Conservation (phyloP, 2,797 vertebrate species). For the Oophaga sylvatica region DNA sequence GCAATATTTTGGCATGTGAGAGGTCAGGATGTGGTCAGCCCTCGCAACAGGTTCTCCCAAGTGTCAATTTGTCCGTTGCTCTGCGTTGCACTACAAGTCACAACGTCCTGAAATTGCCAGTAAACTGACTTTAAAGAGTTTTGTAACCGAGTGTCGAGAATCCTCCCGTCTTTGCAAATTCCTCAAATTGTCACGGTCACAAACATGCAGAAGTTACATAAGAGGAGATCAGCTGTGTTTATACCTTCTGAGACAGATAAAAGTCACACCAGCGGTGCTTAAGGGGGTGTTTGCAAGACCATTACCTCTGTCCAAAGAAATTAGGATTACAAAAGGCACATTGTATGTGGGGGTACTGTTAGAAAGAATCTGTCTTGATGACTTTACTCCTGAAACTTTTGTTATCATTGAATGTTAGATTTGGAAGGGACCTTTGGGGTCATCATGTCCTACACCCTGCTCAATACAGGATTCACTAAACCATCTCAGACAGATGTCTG, state of each 20-base stretch:
- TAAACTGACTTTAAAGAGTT: constrained; percentile 52
- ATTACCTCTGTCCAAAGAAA: too few species aligned
- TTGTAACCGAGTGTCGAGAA: constrained; percentile 54
- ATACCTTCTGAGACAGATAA: not conserved
- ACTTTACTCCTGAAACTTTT: too few species aligned
- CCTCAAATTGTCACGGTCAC: not conserved
- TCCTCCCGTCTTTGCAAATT: constrained; percentile 31
- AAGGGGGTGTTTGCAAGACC: too few species aligned
- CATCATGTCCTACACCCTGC: too few species aligned
- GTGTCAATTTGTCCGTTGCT: constrained; percentile 45
- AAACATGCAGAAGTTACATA: constrained; percentile 20
- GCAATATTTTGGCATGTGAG: constrained; percentile 36
- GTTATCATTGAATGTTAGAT: too few species aligned
- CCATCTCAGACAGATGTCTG: too few species aligned
- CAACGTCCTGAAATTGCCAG: constrained; percentile 52
- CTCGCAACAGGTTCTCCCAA: constrained; percentile 54
- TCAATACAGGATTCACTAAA: too few species aligned
- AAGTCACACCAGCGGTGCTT: not conserved
- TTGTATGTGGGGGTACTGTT: too few species aligned
- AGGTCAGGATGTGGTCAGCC: constrained; percentile 60
- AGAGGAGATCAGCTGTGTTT: not conserved
- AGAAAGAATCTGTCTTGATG: too few species aligned
- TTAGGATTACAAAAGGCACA: too few species aligned
- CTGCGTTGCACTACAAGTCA: constrained; percentile 39
- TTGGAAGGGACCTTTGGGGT: too few species aligned